Conservation (phyloP, 2,888 invertebrate genomes). For the Ganaspis brasiliensis region DNA sequence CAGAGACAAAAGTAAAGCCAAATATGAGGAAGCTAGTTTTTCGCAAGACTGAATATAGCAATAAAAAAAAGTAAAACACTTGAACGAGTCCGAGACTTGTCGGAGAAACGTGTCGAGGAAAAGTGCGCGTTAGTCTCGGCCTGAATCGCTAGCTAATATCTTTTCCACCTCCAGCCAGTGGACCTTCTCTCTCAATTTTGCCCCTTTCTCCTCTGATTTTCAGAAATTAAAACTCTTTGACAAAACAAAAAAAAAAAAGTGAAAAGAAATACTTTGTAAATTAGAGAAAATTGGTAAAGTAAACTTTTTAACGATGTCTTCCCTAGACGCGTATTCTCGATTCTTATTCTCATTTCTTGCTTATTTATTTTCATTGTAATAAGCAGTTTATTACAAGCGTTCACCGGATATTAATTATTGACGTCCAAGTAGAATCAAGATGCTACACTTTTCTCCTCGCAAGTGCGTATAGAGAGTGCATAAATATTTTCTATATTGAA, state of each 20-base stretch:
- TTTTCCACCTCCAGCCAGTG: conserved; percentile 55
- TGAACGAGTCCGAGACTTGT: conserved; percentile 59
- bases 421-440: conserved; percentile 48
- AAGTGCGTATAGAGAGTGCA: conserved; percentile 11
- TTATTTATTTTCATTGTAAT: conserved; percentile 59
- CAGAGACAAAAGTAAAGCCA: neutral
- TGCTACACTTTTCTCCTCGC: conserved; percentile 55
- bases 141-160: conserved; percentile 79
- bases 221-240: neutral
- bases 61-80: conserved; percentile 21
- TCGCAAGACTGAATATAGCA: conserved; percentile 9
- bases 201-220: conserved; percentile 57
- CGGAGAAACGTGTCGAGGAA: conserved; percentile 78
- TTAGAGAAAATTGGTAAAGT: neutral
- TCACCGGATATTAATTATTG: conserved; percentile 67
- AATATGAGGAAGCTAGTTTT: conserved; percentile 22
- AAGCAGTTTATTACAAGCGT: conserved; percentile 65
- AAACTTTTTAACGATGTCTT: neutral
- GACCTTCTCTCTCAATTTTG: conserved; percentile 47
- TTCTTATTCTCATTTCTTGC: conserved; percentile 46
- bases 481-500: neutral
- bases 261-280: neutral
- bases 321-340: neutral
- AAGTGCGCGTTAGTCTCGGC: conserved; percentile 80
- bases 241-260: neutral